These are phyloP conservation scores for Myotis daubentonii DNA, from an alignment of 2,797 vertebrate species.

Conservation along the genomic window DNA sequence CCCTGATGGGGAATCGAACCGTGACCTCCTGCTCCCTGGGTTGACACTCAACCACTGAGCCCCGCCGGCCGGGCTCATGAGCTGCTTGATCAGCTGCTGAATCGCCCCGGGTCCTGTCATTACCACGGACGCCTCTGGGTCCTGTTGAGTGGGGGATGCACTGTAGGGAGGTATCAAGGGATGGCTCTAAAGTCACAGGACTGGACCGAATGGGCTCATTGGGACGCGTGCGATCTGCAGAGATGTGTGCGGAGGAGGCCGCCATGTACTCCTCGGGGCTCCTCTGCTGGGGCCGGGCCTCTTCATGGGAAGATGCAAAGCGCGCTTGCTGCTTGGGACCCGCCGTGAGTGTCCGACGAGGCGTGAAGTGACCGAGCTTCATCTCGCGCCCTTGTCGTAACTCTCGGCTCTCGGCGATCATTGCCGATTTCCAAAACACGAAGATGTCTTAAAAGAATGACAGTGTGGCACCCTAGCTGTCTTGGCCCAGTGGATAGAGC, in stretches of 20 bases:
- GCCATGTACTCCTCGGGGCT: accelerated
- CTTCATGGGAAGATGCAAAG: background rate
- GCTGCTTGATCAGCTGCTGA: background rate
- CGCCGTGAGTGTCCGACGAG: background rate
- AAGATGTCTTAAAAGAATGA: background rate
- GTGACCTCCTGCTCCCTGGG: no score
- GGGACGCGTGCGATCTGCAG: background rate
- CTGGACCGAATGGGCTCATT: background rate
- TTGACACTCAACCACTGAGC: no score
- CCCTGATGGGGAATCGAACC: no score
- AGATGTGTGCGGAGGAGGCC: background rate
- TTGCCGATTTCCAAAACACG: background rate
- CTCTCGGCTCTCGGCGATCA: background rate
- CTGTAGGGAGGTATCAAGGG: background rate
- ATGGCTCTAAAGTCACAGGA: background rate
- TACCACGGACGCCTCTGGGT: background rate
- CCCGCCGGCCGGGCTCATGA: background rate
- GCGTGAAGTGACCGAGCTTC: background rate
- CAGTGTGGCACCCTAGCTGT: no score
- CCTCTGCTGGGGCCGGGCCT: background rate
- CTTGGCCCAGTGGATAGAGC: no score
- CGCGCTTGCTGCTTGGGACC: background rate
- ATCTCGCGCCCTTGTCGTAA: background rate
- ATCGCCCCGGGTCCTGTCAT: background rate
- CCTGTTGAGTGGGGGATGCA: background rate